A percentile compares a stretch with the other conserved stretches of the same genome.
Conservation (phyloP, 2,888 invertebrate genomes). For the Pocota personata region DNA sequence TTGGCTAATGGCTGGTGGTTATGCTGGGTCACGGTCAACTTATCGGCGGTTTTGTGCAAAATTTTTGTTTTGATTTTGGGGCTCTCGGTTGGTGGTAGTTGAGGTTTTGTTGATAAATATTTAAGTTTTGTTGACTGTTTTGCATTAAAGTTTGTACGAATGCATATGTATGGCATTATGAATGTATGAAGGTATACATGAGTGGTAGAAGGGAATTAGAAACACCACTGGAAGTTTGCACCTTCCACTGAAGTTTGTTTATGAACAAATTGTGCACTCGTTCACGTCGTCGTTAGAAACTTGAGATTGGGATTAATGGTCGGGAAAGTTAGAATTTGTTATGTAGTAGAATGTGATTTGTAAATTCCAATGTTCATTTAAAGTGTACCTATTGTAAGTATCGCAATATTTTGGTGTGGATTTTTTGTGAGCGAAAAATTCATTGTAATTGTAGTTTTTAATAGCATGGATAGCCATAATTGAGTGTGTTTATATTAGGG, state of each 20-base stretch:
- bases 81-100: background rate
- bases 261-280: too few species aligned
- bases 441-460: too few species aligned
- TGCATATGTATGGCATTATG: background rate
- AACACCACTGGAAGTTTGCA: background rate
- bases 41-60: slow-evolving; percentile 9
- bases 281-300: too few species aligned
- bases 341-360: too few species aligned
- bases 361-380: too few species aligned
- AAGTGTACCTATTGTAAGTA: too few species aligned
- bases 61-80: background rate
- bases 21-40: slow-evolving; percentile 53
- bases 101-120: background rate
- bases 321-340: background rate
- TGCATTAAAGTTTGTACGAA: background rate
- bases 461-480: too few species aligned
- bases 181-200: too few species aligned
- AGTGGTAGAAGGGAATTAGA: background rate
- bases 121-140: background rate
- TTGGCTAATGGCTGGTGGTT: background rate
- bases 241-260: background rate
- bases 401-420: too few species aligned
- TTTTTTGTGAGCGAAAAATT: too few species aligned
- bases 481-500: too few species aligned
- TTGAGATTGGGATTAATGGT: background rate